A percentile compares a stretch with the other conserved stretches of the same genome.
Conservation (phyloP, 2,797 vertebrate species). For the Spatula versicolor region DNA sequence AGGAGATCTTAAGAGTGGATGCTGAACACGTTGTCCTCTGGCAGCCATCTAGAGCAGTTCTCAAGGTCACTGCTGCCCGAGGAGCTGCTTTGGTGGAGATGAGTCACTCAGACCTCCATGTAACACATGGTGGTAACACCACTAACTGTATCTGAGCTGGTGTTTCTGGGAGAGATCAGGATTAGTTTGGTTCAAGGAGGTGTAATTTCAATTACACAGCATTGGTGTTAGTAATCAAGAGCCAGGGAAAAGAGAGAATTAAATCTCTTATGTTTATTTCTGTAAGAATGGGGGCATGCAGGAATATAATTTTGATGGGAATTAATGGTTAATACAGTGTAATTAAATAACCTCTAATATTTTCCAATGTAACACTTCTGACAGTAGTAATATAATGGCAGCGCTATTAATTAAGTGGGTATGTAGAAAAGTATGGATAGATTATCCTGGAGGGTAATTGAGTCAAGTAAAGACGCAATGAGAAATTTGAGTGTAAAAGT, state of each 20-base stretch:
- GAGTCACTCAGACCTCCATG: neutral
- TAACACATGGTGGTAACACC: fast-evolving
- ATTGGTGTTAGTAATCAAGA: neutral
- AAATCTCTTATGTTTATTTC: conserved; percentile 64
- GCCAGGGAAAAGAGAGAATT: neutral
- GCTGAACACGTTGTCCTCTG: fast-evolving
- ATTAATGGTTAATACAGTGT: conserved; percentile 63
- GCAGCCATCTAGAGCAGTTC: neutral
- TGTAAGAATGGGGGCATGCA: conserved; percentile 32
- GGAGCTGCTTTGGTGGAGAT: fast-evolving
- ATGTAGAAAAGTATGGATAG: conserved; percentile 58
- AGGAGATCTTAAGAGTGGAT: neutral
- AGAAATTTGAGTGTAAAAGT: conserved; percentile 57
- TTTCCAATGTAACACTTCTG: conserved; percentile 25
- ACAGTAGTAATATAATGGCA: conserved; percentile 43
- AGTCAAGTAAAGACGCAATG: conserved; percentile 67
- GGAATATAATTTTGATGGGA: conserved; percentile 55
- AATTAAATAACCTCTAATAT: conserved; percentile 70
- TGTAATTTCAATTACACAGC: neutral
- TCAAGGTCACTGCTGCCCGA: fast-evolving
- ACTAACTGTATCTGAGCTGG: neutral
- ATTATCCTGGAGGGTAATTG: conserved; percentile 71
- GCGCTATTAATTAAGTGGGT: conserved; percentile 57
- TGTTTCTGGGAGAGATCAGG: neutral
- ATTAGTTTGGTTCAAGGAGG: neutral